These are phyloP conservation scores for Macrostomum cliftonense DNA, from an alignment of 2,888 invertebrate genomes.

Conservation along the genomic window DNA sequence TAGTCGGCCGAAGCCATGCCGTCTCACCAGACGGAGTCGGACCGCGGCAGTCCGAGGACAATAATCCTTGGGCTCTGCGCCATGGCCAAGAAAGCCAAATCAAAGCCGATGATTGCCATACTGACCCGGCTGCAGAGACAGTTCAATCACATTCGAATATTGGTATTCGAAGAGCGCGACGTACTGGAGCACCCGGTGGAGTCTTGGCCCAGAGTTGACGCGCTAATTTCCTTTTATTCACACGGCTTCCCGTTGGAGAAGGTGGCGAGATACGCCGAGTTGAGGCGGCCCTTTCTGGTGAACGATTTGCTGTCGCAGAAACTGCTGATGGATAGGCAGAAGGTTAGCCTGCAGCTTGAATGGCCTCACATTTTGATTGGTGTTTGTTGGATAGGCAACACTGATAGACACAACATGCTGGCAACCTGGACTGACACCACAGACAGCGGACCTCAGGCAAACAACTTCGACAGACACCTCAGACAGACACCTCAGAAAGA, in stretches of 20 bases:
- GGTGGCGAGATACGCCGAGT: constrained; percentile 80
- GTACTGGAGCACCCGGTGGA: constrained; percentile 87
- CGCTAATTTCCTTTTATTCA: constrained; percentile 89
- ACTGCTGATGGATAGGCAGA: constrained; percentile 60
- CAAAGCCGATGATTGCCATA: constrained; percentile 98
- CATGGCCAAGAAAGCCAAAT: constrained; percentile 96
- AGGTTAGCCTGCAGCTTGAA: background rate
- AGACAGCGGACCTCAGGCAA: too few species aligned
- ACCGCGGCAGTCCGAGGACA: background rate
- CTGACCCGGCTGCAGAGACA: constrained; percentile 58
- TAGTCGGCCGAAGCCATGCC: too few species aligned
- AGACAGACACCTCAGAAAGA: too few species aligned
- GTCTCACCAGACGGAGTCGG: too few species aligned
- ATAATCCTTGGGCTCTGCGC: constrained; percentile 74
- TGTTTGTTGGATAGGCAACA: background rate
- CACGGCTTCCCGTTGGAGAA: constrained; percentile 94
- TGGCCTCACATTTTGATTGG: background rate
- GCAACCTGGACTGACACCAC: too few species aligned
- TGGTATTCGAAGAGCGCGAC: constrained; percentile 83
- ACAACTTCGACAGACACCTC: too few species aligned
- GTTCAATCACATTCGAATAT: background rate
- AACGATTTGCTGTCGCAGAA: constrained; percentile 97
- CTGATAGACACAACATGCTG: too few species aligned
- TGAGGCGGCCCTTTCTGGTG: constrained; percentile 82
- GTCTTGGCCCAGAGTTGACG: constrained; percentile 92